Conservation (phyloP, 1,140 invertebrate species). For the Procambarus clarkii region DNA sequence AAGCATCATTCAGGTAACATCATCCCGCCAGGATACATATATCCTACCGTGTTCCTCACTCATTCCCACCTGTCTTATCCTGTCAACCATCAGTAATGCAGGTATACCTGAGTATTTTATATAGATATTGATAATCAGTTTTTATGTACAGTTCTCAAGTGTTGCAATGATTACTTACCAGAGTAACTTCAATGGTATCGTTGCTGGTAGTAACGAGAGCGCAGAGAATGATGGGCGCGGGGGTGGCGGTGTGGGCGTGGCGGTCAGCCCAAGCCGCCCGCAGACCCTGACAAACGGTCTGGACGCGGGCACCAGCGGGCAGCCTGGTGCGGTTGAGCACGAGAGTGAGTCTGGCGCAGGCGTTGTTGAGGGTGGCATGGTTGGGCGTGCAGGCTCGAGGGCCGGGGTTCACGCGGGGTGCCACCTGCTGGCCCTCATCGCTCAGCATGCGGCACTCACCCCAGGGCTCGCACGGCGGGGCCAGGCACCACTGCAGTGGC, state of each 20-base stretch:
- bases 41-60: too few species aligned
- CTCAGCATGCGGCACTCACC: constrained; percentile 86
- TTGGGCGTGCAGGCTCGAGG: constrained; percentile 88
- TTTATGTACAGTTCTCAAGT: too few species aligned
- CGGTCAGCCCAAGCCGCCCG: constrained; percentile 82
- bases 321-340: constrained; percentile 82
- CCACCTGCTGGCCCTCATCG: constrained; percentile 84
- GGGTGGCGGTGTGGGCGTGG: constrained; percentile 76
- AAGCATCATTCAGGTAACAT: constrained; percentile 8
- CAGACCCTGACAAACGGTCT: constrained; percentile 83
- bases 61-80: too few species aligned
- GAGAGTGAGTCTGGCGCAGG: constrained; percentile 85
- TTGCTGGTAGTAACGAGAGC: constrained; percentile 86
- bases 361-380: constrained; percentile 81
- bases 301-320: constrained; percentile 83
- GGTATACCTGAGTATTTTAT: too few species aligned
- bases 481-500: constrained; percentile 85
- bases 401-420: constrained; percentile 84
- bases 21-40: too few species aligned
- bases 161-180: constrained; percentile 80
- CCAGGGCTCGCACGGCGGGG: constrained; percentile 85
- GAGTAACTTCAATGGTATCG: constrained; percentile 90
- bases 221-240: constrained; percentile 83
- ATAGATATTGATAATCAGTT: too few species aligned
- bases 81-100: too few species aligned